Evolutionary conservation across 2,888 invertebrate genomes (phyloP), one percentile per base, ranked within the genome.

Genomic region (Diarsia dahlii): DNA sequence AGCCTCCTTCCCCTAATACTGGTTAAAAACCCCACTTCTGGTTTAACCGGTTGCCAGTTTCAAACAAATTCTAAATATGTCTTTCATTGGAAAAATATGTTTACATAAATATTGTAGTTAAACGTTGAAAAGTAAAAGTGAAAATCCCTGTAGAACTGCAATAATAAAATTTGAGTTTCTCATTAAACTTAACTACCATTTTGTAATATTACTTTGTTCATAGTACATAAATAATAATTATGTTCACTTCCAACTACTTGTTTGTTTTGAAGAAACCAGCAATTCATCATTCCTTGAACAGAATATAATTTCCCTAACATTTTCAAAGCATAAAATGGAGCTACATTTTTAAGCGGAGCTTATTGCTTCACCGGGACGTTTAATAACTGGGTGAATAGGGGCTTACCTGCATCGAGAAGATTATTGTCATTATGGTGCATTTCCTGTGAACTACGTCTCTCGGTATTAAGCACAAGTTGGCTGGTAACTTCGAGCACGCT

Each of bases 401-500:
- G 46, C 34, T 80, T 60, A 34, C 13, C 52, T 68, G 23, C 46
- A 70, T 69, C n/a, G 8, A 23, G 15, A 2, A 56, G 50, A 62
- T 63, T 50, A 60, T 60, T 18, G 34, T 18, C 18, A 34, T 60
- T 50, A 46, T 39, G 39, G 45, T n/a, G 13, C 45, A 69, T 20
- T 28, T 46, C 48, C 3, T 23, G 13, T 13, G 15, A 70, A 28
- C 48, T 64, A 23, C 13, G 34, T 9, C 58, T 60, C 15, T 23
- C 20, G 10, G 28, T 39, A 56, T 48, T 20, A 64, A 56, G 15
- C 13, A n/a, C 45, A 28, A 84, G 81, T 84, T 84, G 69, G 85
- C 81, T 75, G 81, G 23, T 82, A 84, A 69, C 81, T 82, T 75
- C 50, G 28, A 80, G 20, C 60, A 46, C 80, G 81, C 84, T 81